Evolutionary conservation across 2,797 vertebrate genomes (phyloP).

Genomic region (Melanotaenia nigrans): DNA sequence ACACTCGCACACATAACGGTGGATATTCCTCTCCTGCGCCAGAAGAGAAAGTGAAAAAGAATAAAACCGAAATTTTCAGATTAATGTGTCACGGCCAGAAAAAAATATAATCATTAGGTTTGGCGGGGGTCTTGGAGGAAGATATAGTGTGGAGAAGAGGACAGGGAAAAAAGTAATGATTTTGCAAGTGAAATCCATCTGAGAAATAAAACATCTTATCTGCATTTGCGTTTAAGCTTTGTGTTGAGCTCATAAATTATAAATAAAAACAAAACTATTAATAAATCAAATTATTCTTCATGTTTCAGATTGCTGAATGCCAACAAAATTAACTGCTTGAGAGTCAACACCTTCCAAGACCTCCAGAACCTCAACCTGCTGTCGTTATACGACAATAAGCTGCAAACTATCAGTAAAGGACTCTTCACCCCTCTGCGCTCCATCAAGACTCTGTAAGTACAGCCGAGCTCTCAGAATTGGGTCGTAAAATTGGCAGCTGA

Average conservation of each 20-base stretch:
- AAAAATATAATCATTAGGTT: constrained; percentile 34
- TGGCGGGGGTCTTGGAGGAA: constrained; percentile 9
- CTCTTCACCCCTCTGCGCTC: constrained; percentile 93
- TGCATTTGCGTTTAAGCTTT: constrained; percentile 11
- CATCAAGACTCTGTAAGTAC: constrained; percentile 96
- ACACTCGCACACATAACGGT: constrained; percentile 27
- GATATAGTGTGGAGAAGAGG: background rate
- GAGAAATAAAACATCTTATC: constrained; percentile 30
- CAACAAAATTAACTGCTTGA: constrained; percentile 98
- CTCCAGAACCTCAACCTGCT: constrained; percentile 96
- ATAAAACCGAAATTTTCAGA: constrained; percentile 56
- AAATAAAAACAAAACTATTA: background rate
- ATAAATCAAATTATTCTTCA: constrained; percentile 8
- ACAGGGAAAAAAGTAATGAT: background rate
- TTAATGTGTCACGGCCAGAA: constrained; percentile 51
- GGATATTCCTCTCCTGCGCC: constrained; percentile 32
- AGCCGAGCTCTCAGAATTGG: background rate
- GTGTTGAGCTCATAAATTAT: constrained; percentile 16
- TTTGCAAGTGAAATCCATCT: constrained; percentile 15
- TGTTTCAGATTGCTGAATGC: constrained; percentile 92
- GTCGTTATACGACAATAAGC: constrained; percentile 98
- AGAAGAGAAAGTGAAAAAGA: constrained; percentile 37
- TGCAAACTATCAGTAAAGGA: constrained; percentile 97
- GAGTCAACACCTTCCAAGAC: constrained; percentile 98
- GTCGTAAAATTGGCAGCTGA: background rate